Conservation (phyloP, 2,113 vertebrate genomes). For the Limnothrissa miodon region DNA sequence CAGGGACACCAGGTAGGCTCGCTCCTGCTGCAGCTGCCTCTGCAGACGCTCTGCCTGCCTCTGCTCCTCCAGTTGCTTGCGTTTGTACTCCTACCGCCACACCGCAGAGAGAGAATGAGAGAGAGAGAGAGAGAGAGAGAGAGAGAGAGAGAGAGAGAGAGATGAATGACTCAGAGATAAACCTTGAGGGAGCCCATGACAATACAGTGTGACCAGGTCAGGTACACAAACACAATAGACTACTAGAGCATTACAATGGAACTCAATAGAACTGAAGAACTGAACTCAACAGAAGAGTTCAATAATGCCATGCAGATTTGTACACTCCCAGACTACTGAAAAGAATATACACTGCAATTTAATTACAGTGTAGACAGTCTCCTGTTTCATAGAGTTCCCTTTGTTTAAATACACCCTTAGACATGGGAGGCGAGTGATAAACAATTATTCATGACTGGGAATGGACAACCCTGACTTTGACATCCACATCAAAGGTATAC, state of each 20-base stretch:
- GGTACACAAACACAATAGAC: constrained; percentile 1
- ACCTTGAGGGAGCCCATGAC: not conserved
- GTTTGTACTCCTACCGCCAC: constrained; percentile 87
- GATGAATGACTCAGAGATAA: not conserved
- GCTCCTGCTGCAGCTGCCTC: constrained; percentile 93
- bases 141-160: not conserved
- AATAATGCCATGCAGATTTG: not conserved
- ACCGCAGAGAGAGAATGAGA: not conserved
- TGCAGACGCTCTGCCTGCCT: constrained; percentile 94
- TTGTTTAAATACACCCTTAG: not conserved
- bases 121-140: not conserved
- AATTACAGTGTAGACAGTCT: not conserved
- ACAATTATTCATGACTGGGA: not conserved
- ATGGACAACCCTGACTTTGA: not conserved
- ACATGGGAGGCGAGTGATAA: not conserved
- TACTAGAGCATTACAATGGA: not conserved
- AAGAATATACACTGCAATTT: not conserved
- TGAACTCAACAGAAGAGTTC: not conserved
- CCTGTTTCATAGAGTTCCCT: not conserved
- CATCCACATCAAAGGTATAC: not conserved
- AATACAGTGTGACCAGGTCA: not conserved
- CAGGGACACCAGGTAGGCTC: constrained; percentile 93
- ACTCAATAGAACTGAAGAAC: no score
- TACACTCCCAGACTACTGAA: not conserved
- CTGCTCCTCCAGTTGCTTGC: constrained; percentile 98